Evolutionary conservation across 92 coral and sea anemone genomes (phyloP).

Genomic region (Nematostella vectensis): DNA sequence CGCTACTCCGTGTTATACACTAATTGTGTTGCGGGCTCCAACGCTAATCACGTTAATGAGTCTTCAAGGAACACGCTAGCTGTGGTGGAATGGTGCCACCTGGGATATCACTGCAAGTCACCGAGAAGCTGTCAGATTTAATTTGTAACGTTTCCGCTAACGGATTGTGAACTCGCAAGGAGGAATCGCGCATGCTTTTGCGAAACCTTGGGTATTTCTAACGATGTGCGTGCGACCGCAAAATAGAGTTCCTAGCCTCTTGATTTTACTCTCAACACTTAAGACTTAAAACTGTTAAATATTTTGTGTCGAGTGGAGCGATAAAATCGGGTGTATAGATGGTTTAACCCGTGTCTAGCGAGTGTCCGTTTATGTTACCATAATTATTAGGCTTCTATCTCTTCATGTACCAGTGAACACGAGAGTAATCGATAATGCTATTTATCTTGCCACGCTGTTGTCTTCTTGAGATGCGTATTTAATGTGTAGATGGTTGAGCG

Average conservation of each 20-base stretch:
- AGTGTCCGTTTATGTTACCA: too few species aligned
- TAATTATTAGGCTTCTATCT: too few species aligned
- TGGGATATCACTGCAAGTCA: neutral
- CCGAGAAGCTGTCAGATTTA: neutral
- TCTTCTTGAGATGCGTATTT: neutral
- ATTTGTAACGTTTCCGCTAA: neutral
- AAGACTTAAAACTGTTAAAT: too few species aligned
- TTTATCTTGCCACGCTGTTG: conserved; percentile 52
- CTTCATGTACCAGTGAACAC: too few species aligned
- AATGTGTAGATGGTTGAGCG: neutral
- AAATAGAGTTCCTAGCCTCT: too few species aligned
- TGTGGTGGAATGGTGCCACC: neutral
- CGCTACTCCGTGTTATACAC: too few species aligned
- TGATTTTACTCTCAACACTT: too few species aligned
- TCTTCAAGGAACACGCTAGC: neutral
- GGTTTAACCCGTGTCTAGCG: too few species aligned
- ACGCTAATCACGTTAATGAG: neutral
- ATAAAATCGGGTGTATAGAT: too few species aligned
- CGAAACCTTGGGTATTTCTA: too few species aligned
- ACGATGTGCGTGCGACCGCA: too few species aligned
- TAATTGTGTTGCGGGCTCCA: neutral
- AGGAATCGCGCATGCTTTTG: neutral
- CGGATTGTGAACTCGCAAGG: neutral
- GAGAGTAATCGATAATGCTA: conserved; percentile 62
- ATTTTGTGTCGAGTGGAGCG: too few species aligned